Base-by-base conservation (phyloP, 1,140 invertebrate species). In the Episyrphus balteatus region DNA sequence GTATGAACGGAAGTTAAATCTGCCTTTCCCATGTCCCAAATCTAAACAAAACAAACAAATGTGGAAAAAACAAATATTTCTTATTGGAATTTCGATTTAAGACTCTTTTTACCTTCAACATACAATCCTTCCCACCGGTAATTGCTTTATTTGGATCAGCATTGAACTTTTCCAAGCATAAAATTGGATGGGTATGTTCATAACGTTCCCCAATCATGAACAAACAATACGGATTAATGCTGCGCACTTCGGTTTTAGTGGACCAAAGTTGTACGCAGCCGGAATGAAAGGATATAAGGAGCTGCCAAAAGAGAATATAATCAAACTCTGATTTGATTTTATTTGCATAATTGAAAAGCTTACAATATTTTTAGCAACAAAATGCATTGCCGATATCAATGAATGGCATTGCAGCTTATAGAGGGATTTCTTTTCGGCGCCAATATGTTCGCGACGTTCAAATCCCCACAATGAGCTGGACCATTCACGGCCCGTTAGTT, bases 231-330 rank as follows among this genome's bases (percentile, higher is more conserved):
- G 50, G 50, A 47, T 43, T 52, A 2, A 38, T n/a, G 33, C 32
- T 45, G 12, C 48, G 32, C 3, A 46, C 51, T 33, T 53, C 51
- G 12, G 51, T 46, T 30, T 30, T 36, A 21, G 48, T 52, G 18
- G 51, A 52, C 51, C 51, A 52, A 12, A 52, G 33, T 33, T 52
- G 47, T 2, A 52, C 34, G 12, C 21, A 38, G 0, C 51, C 51
- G 2, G 45, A 39, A 13, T 44, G 46, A 11, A 51, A 41, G 1
- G 42, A 42, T 7, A 48, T 33, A 5, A 51, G 18, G 12, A 51
- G 31, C 51, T 52, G 26, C 5, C 12, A 32, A 19, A n/a, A 3
- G 14, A 33, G 14, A 45, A 44, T 5, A 38, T 13, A 26, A 26
- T 26, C 8, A 10, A 37, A 37, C 11, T 37, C 13, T 37, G 3